These are phyloP conservation scores for Pollenia angustigena DNA, from an alignment of 2,888 invertebrate species.

Conservation along the genomic window DNA sequence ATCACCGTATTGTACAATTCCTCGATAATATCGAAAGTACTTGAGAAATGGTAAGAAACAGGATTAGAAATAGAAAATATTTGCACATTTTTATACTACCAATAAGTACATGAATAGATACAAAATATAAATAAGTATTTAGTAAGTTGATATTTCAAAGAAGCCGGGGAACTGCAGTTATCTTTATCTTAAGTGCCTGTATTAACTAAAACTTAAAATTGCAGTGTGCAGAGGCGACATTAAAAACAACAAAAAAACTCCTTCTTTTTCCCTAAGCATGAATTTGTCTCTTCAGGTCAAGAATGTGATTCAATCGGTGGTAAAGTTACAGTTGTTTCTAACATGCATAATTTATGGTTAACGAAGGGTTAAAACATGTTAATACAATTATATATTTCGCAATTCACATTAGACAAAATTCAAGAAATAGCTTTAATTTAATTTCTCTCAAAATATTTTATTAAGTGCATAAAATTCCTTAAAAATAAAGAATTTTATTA, in stretches of 20 bases:
- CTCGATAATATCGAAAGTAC: conserved; percentile 59
- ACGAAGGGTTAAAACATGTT: too few species aligned
- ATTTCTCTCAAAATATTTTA: too few species aligned
- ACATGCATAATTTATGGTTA: too few species aligned
- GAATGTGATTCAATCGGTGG: conserved; percentile 4
- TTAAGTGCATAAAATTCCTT: too few species aligned
- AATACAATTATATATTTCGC: too few species aligned
- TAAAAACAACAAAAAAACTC: not conserved
- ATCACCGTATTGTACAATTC: not conserved
- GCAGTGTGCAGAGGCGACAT: not conserved
- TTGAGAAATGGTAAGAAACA: conserved; percentile 30
- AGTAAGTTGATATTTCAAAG: conserved; percentile 17
- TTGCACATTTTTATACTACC: conserved; percentile 44
- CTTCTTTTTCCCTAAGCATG: not conserved
- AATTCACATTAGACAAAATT: too few species aligned
- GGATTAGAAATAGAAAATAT: conserved; percentile 31
- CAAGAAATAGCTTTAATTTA: too few species aligned
- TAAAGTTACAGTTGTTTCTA: not conserved
- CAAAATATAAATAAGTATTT: conserved; percentile 20
- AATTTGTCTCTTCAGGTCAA: not conserved
- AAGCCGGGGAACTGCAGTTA: conserved; percentile 6
- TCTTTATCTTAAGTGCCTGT: conserved; percentile 23
- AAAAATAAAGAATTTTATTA: too few species aligned
- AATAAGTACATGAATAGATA: conserved; percentile 29
- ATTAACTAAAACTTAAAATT: conserved; percentile 4